Percentiles rank a stretch among this genome's conserved stretches.
Evolutionary conservation across 1,140 invertebrate genomes (phyloP).

Genomic region (Lysiphlebus fabarum): DNA sequence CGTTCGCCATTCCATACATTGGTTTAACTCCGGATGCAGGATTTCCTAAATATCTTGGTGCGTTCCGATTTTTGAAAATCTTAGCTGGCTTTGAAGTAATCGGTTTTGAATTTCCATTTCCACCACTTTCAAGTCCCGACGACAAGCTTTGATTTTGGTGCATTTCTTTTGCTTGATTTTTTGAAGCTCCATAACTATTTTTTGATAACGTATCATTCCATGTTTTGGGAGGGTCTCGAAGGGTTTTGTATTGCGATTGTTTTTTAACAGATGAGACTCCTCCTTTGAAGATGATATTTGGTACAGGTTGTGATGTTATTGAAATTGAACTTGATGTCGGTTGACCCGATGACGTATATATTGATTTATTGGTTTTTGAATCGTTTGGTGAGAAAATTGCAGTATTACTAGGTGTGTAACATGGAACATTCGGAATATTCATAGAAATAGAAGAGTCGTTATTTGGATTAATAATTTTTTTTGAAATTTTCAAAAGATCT

Average conservation of each 20-base stretch:
- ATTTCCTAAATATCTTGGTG: slow-evolving; percentile 61
- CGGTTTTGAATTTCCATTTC: slow-evolving; percentile 35
- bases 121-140: background rate
- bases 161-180: slow-evolving; percentile 48
- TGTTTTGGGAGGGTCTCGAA: slow-evolving; percentile 58
- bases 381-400: slow-evolving; percentile 5
- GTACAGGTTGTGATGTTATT: slow-evolving; percentile 28
- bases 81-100: slow-evolving; percentile 55
- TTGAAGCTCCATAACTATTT: slow-evolving; percentile 52
- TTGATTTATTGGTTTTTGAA: background rate
- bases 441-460: slow-evolving; percentile 11
- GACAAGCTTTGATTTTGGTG: slow-evolving; percentile 16
- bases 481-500: slow-evolving; percentile 48
- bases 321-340: slow-evolving; percentile 23
- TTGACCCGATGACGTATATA: background rate
- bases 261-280: slow-evolving; percentile 30
- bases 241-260: slow-evolving; percentile 57
- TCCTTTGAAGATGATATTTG: background rate
- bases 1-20: slow-evolving; percentile 55
- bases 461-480: slow-evolving; percentile 30
- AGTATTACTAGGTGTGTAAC: slow-evolving; percentile 43
- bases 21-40: slow-evolving; percentile 63
- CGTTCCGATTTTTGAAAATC: slow-evolving; percentile 62
- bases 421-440: slow-evolving; percentile 49
- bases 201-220: slow-evolving; percentile 62